Percentiles rank a stretch among this genome's conserved stretches.
These are phyloP conservation scores for Amblyornis subalaris DNA, from an alignment of 2,113 vertebrate species.

Conservation along the genomic window DNA sequence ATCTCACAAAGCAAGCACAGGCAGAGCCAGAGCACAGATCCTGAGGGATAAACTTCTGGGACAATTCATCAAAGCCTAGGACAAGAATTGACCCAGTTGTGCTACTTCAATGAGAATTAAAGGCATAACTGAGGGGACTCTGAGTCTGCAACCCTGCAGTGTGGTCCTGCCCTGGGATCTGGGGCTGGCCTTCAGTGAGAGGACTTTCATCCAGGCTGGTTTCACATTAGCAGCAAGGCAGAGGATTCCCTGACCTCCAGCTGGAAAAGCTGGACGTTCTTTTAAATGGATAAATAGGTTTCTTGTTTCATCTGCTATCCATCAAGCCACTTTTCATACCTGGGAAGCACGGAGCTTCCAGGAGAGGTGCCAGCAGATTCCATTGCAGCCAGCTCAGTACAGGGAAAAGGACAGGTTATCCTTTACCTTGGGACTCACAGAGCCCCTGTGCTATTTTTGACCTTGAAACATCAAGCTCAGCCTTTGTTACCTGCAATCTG, in stretches of 20 bases:
- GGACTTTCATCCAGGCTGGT: neutral
- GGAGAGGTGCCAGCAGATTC: neutral
- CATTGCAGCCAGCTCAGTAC: neutral
- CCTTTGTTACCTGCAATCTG: neutral
- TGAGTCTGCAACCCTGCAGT: accelerated
- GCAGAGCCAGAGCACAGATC: neutral
- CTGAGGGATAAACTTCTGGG: neutral
- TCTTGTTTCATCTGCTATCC: neutral
- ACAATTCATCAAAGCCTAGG: neutral
- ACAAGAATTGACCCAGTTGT: neutral
- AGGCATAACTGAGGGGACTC: neutral
- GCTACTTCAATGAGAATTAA: neutral
- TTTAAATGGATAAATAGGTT: neutral
- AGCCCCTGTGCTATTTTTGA: neutral
- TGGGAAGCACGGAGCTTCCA: neutral
- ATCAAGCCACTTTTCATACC: neutral
- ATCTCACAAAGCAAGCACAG: neutral
- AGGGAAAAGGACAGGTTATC: neutral
- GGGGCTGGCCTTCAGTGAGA: neutral
- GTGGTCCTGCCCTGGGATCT: neutral
- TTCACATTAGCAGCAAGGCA: neutral
- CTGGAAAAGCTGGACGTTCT: neutral
- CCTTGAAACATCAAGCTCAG: neutral
- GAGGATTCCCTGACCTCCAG: neutral
- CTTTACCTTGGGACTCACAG: neutral